Conservation (phyloP, 2,113 vertebrate species). For the Lucifuga dentata region DNA sequence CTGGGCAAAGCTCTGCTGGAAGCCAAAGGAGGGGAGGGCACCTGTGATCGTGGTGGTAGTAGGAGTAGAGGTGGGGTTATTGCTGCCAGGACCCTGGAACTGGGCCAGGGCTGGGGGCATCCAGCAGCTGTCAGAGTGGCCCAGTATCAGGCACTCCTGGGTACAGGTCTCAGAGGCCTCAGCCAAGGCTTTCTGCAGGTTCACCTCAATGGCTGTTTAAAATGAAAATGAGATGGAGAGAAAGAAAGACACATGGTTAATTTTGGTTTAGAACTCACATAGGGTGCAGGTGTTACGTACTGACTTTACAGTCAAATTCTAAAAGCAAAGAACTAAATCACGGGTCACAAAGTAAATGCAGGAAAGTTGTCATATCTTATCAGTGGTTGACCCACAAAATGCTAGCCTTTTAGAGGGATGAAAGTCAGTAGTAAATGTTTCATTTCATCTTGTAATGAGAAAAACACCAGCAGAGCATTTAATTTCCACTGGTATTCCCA, state of each 20-base stretch:
- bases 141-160: constrained; percentile 96
- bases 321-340: constrained; percentile 31
- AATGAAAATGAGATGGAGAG: not conserved
- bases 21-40: constrained; percentile 84
- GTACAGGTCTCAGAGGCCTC: constrained; percentile 97
- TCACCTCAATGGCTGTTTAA: constrained; percentile 91
- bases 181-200: constrained; percentile 92
- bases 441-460: constrained; percentile 82
- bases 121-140: constrained; percentile 98
- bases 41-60: constrained; percentile 75
- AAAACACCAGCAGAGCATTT: constrained; percentile 81
- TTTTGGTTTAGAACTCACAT: constrained; percentile 22
- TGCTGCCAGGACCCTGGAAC: constrained; percentile 79
- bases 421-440: constrained; percentile 83
- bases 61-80: constrained; percentile 75
- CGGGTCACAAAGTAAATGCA: constrained; percentile 59
- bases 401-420: constrained; percentile 75
- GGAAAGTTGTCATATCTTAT: constrained; percentile 69
- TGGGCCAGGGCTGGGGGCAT: constrained; percentile 92
- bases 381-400: constrained; percentile 74
- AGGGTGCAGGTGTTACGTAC: constrained; percentile 18
- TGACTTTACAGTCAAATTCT: constrained; percentile 6
- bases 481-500: constrained; percentile 82
- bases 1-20: constrained; percentile 88
- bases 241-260: constrained; percentile 37